These are phyloP conservation scores for Cirrhinus molitorella DNA, from an alignment of 2,797 vertebrate species.

Conservation along the genomic window DNA sequence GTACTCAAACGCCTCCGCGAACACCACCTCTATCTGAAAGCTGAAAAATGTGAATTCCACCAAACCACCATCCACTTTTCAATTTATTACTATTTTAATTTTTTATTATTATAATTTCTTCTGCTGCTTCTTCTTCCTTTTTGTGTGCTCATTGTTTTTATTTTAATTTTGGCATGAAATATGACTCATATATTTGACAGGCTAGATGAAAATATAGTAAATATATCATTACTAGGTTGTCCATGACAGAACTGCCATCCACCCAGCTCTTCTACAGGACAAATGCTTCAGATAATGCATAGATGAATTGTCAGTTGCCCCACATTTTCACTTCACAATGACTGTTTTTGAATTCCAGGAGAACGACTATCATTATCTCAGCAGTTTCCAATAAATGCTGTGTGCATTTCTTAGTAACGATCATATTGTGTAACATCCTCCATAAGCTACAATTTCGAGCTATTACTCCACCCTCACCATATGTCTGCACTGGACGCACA, in stretches of 20 bases:
- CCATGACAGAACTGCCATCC: neutral
- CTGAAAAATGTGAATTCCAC: too few species aligned
- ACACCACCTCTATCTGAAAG: too few species aligned
- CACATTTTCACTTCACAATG: slow-evolving; percentile 1
- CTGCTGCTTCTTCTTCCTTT: neutral
- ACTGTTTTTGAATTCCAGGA: neutral
- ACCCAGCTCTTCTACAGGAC: neutral
- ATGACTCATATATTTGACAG: neutral
- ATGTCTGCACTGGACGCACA: neutral
- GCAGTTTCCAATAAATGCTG: neutral
- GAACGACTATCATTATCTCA: neutral
- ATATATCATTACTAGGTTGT: neutral
- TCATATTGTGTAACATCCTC: neutral
- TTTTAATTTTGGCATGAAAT: neutral
- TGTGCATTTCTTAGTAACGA: neutral
- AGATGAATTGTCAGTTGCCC: neutral
- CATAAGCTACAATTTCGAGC: neutral
- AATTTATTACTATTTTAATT: too few species aligned
- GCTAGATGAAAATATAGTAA: neutral
- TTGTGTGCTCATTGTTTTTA: too few species aligned
- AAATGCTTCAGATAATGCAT: too few species aligned
- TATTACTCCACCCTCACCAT: neutral
- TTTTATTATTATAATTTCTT: too few species aligned
- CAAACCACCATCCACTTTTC: too few species aligned
- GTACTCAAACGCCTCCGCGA: too few species aligned